Evolutionary conservation across 2,888 invertebrate genomes (phyloP), one percentile per base, ranked within the genome.

Genomic region (Amphipoea lucens): DNA sequence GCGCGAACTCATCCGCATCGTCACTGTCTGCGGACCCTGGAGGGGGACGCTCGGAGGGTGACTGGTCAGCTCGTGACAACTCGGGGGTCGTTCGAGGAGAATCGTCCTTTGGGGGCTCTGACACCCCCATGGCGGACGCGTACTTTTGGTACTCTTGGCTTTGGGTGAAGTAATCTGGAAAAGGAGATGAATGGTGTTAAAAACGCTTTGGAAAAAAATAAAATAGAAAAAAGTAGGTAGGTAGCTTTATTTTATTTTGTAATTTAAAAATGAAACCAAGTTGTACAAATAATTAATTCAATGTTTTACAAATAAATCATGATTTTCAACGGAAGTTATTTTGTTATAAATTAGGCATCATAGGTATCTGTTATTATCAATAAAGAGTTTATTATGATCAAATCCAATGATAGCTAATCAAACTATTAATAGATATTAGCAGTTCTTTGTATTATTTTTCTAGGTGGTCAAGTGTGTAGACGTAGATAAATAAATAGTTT

Each of bases 1-100:
- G 99, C 0, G 98, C 97, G 92, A 98, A 98, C 88, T 98, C 98
- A 92, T 98, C 98, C 29, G 98, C 97, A 72, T 97, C 97, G 76
- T 98, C 98, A 87, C 98, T 97, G 90, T 97, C 97, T 86, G 97
- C 97, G 0, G 97, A 97, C 57, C 97, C 97, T 85, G 97, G 96
- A 36, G 97, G 96, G 3, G 97, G 96, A 4, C 97, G 94, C 79
- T 97, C 97, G 0, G 95, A 93, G 48, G 97, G 96, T 0, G 96
- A 96, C 84, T 95, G 96, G 89, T 96, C 96, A 0, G 96, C 90
- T 5, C 95, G 90, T 40, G 95, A 90, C 11, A 96, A 92, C 76
- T 97, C 97, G 0, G 97, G 97, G 0, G 96, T 97, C 9, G 96
- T 96, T 77, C 96, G 91, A 9, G 96, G 97, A 0, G 97, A 96